A percentile compares a stretch with the other conserved stretches of the same genome.
Evolutionary conservation across 2,113 vertebrate genomes (phyloP).

Genomic region (Emydocephalus ijimae): DNA sequence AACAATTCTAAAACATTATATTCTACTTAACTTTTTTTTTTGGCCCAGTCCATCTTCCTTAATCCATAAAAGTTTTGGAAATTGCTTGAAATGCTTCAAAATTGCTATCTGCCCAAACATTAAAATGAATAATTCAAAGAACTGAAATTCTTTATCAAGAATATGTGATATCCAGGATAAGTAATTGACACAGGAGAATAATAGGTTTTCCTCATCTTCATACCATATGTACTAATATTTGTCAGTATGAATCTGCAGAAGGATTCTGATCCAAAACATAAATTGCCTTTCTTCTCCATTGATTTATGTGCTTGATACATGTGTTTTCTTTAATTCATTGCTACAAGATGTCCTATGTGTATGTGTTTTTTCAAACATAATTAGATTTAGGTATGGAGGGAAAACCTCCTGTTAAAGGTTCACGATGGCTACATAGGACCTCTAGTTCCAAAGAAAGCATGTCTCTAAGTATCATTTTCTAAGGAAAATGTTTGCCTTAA

Average conservation of each 20-base stretch:
- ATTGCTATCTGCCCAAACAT: slow-evolving; percentile 32
- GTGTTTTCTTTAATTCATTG: neutral
- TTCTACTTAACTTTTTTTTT: slow-evolving; percentile 31
- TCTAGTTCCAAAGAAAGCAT: neutral
- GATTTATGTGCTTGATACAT: neutral
- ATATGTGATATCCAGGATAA: neutral
- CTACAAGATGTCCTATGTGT: neutral
- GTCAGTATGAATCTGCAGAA: neutral
- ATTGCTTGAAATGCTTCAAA: slow-evolving; percentile 26
- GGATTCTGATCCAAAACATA: slow-evolving; percentile 4
- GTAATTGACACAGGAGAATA: neutral
- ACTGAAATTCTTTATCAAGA: slow-evolving; percentile 30
- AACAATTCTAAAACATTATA: slow-evolving; percentile 29
- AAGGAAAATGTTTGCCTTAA: neutral
- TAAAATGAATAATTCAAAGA: slow-evolving; percentile 49
- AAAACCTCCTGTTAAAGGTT: neutral
- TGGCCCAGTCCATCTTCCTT: slow-evolving; percentile 17
- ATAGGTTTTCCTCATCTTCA: slow-evolving; percentile 14
- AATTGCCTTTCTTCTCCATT: neutral
- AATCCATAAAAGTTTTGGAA: slow-evolving; percentile 43
- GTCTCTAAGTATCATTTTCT: neutral
- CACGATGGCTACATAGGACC: neutral
- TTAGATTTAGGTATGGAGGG: neutral
- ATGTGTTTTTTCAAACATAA: neutral
- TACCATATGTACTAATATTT: neutral